These are phyloP conservation scores for Harpegnathos saltator DNA, from an alignment of 1,140 invertebrate genomes.

Conservation along the genomic window DNA sequence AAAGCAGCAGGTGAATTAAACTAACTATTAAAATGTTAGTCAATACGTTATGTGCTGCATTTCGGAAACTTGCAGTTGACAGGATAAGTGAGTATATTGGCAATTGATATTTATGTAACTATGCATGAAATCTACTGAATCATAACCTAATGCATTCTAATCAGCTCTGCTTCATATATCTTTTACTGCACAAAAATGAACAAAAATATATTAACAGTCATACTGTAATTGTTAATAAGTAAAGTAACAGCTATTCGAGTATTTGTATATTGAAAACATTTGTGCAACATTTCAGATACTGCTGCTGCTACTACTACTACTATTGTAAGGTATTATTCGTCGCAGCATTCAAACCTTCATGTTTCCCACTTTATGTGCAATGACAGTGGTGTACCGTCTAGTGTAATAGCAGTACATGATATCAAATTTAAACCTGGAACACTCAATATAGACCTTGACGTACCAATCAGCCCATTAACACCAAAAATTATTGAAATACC, in stretches of 20 bases:
- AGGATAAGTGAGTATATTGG: conserved; percentile 48
- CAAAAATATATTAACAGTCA: background rate
- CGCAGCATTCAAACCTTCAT: background rate
- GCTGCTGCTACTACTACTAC: background rate
- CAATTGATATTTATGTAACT: background rate
- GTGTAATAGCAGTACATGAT: background rate
- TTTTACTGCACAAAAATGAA: background rate
- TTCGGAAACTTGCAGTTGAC: conserved; percentile 56
- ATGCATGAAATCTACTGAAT: background rate
- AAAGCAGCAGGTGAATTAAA: background rate
- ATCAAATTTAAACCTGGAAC: conserved; percentile 72
- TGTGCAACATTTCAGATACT: conserved; percentile 41
- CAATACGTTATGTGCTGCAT: conserved; percentile 55
- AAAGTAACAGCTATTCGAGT: background rate
- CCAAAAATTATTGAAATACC: conserved; percentile 72
- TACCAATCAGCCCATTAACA: conserved; percentile 60
- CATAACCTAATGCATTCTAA: conserved; percentile 39
- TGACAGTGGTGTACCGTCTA: too few relatives aligned
- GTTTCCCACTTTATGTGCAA: background rate
- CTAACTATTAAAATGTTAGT: conserved; percentile 39
- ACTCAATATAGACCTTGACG: conserved; percentile 69
- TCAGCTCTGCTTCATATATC: background rate
- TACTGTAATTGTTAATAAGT: background rate
- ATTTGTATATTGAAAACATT: background rate
- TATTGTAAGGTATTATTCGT: conserved; percentile 41